These are phyloP conservation scores for Leucania comma DNA, from an alignment of 2,888 invertebrate species.

Conservation along the genomic window DNA sequence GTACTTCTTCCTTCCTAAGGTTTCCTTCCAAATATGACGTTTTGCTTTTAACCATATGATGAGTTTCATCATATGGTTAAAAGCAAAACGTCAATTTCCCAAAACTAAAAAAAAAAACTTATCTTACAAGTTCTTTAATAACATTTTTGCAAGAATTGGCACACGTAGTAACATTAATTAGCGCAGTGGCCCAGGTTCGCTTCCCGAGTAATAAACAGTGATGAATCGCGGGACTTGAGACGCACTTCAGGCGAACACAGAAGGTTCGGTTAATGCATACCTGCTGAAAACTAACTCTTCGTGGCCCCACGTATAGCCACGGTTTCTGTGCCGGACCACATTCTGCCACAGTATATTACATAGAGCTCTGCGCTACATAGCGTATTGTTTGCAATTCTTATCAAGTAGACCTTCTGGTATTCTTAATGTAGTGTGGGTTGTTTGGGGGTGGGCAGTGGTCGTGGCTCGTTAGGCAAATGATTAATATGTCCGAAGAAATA, in stretches of 20 bases:
- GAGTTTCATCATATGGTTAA: too few species aligned
- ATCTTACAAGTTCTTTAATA: constrained; percentile 20
- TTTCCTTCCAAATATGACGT: too few species aligned
- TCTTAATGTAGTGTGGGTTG: not conserved
- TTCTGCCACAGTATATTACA: not conserved
- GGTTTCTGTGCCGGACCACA: too few species aligned
- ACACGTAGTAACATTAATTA: constrained; percentile 51
- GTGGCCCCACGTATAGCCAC: too few species aligned
- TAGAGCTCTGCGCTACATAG: not conserved
- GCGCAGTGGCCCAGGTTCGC: constrained; percentile 32
- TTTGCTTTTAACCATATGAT: too few species aligned
- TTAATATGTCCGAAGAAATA: constrained; percentile 45
- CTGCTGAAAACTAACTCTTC: not conserved
- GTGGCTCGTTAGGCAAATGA: constrained; percentile 56
- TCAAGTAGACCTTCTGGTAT: constrained; percentile 20
- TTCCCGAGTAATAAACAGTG: constrained; percentile 54
- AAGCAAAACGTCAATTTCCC: not conserved
- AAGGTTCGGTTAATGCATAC: constrained; percentile 1
- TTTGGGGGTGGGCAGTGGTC: constrained; percentile 37
- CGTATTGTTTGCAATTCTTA: too few species aligned
- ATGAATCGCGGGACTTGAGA: constrained; percentile 42
- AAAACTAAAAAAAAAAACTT: constrained; percentile 15
- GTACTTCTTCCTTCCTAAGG: too few species aligned
- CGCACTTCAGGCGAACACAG: not conserved
- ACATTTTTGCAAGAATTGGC: constrained; percentile 39